phyloP scores from a whole-genome alignment of 2,797 vertebrate species.

The Myiotriccus ornatus region DNA sequence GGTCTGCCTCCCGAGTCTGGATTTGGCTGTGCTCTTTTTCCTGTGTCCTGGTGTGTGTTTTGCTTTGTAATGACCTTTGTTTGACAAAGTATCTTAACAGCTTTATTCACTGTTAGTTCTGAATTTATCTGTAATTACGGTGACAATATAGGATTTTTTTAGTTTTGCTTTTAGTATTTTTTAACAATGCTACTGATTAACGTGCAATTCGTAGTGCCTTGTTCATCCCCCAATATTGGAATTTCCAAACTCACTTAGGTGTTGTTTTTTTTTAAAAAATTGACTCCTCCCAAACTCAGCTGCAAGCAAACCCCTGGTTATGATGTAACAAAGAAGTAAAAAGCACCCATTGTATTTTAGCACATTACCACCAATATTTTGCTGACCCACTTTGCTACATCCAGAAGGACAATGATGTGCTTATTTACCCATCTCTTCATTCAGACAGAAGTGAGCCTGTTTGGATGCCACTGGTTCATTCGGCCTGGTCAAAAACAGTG shows the following conservation, averaged over 20 bases:
- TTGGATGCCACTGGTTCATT: neutral
- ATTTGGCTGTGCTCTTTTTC: neutral
- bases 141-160: neutral
- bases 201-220: neutral
- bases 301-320: neutral
- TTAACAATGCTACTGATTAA: neutral
- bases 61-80: neutral
- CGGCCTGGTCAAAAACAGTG: neutral
- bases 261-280: neutral
- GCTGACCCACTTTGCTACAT: neutral
- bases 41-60: neutral
- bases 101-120: neutral
- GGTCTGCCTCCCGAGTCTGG: neutral
- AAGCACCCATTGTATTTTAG: neutral
- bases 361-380: neutral
- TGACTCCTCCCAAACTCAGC: neutral
- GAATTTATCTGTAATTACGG: neutral
- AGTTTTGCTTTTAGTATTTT: neutral
- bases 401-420: neutral
- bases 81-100: neutral
- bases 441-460: neutral
- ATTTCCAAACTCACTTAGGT: neutral
- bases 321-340: neutral
- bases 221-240: neutral
- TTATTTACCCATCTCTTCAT: neutral